Conservation (phyloP, 2,888 invertebrate species). For the Eutolmus rufibarbis region DNA sequence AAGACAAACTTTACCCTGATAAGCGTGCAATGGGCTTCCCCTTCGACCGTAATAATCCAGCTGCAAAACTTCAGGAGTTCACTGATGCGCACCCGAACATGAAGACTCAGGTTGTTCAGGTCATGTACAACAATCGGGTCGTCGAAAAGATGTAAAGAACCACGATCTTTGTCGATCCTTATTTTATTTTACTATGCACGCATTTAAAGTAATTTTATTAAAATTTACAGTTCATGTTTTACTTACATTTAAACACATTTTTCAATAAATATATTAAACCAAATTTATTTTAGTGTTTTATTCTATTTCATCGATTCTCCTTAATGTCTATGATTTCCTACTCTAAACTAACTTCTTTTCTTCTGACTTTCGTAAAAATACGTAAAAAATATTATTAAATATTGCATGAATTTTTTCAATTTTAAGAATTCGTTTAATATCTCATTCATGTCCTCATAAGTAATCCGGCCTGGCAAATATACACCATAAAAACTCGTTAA, state of each 20-base stretch:
- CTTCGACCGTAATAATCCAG: constrained; percentile 63
- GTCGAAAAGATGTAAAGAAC: constrained; percentile 15
- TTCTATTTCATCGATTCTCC: neutral
- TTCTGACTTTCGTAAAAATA: too few relatives aligned
- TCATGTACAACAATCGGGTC: constrained; percentile 66
- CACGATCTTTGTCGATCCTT: neutral
- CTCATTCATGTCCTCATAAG: too few relatives aligned
- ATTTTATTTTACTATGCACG: neutral
- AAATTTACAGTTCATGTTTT: neutral
- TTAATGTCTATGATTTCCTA: neutral
- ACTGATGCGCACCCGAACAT: constrained; percentile 74
- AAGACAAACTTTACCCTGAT: constrained; percentile 74
- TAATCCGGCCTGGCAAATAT: too few relatives aligned
- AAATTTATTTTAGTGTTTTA: neutral
- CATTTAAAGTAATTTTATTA: neutral
- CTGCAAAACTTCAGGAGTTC: constrained; percentile 68
- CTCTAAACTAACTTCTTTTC: neutral
- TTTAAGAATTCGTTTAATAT: too few relatives aligned
- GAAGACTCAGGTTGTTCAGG: constrained; percentile 70
- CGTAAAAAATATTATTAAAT: too few relatives aligned
- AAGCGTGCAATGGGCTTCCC: constrained; percentile 71
- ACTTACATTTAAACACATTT: neutral
- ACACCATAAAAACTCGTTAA: too few relatives aligned
- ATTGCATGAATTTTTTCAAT: too few relatives aligned
- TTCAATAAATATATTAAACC: neutral